Conservation (phyloP, 2,797 vertebrate species). For the Anguilla anguilla region DNA sequence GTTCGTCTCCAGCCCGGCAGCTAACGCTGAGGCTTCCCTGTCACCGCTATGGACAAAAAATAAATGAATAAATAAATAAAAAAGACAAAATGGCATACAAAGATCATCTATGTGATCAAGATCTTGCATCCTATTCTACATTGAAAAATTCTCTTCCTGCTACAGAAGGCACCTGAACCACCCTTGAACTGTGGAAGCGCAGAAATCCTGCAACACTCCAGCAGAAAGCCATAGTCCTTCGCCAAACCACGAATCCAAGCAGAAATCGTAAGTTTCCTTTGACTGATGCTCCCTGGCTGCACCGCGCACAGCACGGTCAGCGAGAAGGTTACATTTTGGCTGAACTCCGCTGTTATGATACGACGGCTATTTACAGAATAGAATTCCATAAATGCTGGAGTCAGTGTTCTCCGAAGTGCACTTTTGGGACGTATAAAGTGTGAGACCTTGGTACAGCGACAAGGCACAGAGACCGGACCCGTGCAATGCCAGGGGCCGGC, state of each 20-base stretch:
- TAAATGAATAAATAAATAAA: not conserved
- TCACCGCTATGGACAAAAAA: slow-evolving; percentile 32
- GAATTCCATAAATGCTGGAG: slow-evolving; percentile 7
- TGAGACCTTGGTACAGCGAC: slow-evolving; percentile 40
- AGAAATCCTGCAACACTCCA: not conserved
- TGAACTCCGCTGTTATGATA: not conserved
- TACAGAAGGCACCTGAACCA: not conserved
- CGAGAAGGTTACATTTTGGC: not conserved
- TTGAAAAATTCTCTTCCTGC: not conserved
- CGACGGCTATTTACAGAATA: not conserved
- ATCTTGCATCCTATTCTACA: not conserved
- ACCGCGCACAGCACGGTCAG: not conserved
- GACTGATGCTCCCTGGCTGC: not conserved
- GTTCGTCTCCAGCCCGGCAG: slow-evolving; percentile 67
- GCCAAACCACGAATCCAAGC: not conserved
- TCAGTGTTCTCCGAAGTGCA: slow-evolving; percentile 6
- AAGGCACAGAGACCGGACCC: too few species aligned
- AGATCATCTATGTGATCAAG: not conserved
- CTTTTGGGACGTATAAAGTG: slow-evolving; percentile 28
- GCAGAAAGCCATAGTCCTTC: not conserved
- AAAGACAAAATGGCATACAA: not conserved
- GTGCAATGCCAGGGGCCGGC: too few species aligned
- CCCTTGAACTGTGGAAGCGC: not conserved
- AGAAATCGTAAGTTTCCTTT: not conserved
- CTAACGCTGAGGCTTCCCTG: not conserved